phyloP scores from a whole-genome alignment of 2,113 vertebrate genomes.

The Lasiurus cinereus region DNA sequence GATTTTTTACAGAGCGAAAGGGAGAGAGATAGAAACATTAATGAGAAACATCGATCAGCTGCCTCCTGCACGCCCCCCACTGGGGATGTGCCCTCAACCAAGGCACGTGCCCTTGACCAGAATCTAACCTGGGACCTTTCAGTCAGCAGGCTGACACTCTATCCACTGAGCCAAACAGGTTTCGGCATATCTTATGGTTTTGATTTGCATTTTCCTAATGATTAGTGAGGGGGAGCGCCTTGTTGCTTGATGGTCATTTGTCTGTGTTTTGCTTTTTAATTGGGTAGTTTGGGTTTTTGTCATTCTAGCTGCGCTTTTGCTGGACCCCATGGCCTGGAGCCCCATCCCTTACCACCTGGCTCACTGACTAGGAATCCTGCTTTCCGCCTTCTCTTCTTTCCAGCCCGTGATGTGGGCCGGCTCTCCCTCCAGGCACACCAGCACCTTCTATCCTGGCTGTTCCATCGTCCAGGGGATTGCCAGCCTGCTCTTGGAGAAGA shows the following conservation, averaged over 20 bases:
- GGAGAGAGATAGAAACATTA: too few relatives aligned
- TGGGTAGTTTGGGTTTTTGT: background rate
- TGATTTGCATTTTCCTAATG: background rate
- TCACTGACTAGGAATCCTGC: background rate
- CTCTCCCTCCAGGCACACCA: background rate
- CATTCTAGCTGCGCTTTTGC: background rate
- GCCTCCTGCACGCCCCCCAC: too few relatives aligned
- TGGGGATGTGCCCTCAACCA: too few relatives aligned
- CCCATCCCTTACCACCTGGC: background rate
- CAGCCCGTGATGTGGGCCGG: fast-evolving
- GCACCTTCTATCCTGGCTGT: background rate
- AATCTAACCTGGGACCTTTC: too few relatives aligned
- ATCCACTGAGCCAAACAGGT: too few relatives aligned
- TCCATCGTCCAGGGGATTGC: background rate
- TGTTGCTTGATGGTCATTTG: background rate
- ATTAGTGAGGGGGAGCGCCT: background rate
- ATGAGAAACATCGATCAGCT: too few relatives aligned
- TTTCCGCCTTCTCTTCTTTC: background rate
- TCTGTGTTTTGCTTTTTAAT: background rate
- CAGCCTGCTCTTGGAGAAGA: background rate
- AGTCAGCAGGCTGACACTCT: too few relatives aligned
- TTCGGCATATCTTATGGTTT: background rate
- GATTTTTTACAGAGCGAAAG: too few relatives aligned
- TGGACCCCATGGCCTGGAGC: too few relatives aligned
- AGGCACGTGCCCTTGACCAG: too few relatives aligned